Evolutionary conservation across 2,113 vertebrate species (phyloP).

Genomic region (Eolophus roseicapilla): DNA sequence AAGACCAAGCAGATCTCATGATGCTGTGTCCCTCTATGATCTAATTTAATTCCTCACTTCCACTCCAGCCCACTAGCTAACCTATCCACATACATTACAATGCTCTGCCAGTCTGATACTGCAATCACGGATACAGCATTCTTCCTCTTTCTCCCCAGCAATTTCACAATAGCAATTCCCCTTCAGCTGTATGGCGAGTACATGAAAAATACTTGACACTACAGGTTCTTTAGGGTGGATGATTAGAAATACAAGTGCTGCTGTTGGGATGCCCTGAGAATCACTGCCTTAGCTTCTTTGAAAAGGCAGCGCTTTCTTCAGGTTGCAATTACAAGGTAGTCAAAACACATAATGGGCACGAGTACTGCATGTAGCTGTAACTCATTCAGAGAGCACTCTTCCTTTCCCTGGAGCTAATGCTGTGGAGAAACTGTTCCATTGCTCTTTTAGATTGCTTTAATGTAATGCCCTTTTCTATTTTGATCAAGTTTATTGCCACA

Average conservation of each 20-base stretch:
- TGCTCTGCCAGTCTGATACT: neutral
- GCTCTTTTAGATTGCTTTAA: neutral
- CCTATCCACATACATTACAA: neutral
- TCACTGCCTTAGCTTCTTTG: neutral
- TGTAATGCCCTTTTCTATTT: neutral
- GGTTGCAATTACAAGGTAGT: neutral
- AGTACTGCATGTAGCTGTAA: neutral
- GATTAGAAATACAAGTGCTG: neutral
- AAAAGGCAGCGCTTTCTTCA: neutral
- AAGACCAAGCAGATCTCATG: neutral
- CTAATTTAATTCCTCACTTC: neutral
- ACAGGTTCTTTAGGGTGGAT: neutral
- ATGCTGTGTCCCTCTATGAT: neutral
- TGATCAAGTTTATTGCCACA: slow-evolving; percentile 16
- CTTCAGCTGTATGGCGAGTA: neutral
- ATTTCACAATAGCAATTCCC: neutral
- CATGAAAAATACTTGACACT: neutral
- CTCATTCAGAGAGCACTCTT: neutral
- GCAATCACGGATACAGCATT: neutral
- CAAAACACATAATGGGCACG: neutral
- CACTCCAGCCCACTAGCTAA: neutral
- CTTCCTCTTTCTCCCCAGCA: neutral
- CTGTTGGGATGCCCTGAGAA: neutral
- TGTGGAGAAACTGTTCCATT: neutral
- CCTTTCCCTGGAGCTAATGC: slow-evolving; percentile 1